phyloP scores from a whole-genome alignment of 2,888 invertebrate species.

The Drosophila borborema region DNA sequence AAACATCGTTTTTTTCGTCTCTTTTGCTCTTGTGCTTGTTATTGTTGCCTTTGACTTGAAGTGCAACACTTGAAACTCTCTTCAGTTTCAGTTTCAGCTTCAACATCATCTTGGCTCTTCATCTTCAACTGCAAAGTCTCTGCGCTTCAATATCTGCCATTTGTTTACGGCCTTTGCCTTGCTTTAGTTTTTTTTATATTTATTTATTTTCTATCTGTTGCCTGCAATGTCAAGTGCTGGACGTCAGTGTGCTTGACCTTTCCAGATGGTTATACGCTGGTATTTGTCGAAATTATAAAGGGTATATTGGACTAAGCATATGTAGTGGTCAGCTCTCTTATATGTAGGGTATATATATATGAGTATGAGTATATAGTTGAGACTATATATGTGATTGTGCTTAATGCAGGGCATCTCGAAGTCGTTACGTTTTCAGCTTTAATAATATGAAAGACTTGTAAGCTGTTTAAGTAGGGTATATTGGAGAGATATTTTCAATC shows the following conservation, averaged over 20 bases:
- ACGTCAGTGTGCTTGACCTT: slow-evolving; percentile 47
- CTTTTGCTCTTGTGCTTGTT: slow-evolving; percentile 11
- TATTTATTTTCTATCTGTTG: slow-evolving; percentile 5
- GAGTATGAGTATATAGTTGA: no score
- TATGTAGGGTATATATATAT: neutral
- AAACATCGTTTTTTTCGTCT: slow-evolving; percentile 2
- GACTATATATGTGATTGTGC: neutral
- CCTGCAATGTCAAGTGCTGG: slow-evolving; percentile 72
- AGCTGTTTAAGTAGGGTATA: neutral
- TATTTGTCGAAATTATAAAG: neutral
- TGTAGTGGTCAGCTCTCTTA: neutral
- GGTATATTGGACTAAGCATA: neutral
- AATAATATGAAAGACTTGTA: neutral
- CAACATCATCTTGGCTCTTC: neutral
- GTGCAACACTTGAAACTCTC: slow-evolving; percentile 34
- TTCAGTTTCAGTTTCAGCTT: slow-evolving; percentile 22
- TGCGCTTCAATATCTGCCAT: slow-evolving; percentile 12
- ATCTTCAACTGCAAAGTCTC: slow-evolving; percentile 3
- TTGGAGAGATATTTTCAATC: no score
- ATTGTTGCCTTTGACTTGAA: slow-evolving; percentile 25
- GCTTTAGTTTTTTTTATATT: slow-evolving; percentile 25
- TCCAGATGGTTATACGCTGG: slow-evolving; percentile 15
- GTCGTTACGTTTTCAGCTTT: neutral
- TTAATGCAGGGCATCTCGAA: neutral
- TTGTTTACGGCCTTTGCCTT: slow-evolving; percentile 48